A percentile compares a stretch with the other conserved stretches of the same genome.
These are phyloP conservation scores for Drosophila algonquin DNA, from an alignment of 2,888 invertebrate genomes.

Conservation along the genomic window DNA sequence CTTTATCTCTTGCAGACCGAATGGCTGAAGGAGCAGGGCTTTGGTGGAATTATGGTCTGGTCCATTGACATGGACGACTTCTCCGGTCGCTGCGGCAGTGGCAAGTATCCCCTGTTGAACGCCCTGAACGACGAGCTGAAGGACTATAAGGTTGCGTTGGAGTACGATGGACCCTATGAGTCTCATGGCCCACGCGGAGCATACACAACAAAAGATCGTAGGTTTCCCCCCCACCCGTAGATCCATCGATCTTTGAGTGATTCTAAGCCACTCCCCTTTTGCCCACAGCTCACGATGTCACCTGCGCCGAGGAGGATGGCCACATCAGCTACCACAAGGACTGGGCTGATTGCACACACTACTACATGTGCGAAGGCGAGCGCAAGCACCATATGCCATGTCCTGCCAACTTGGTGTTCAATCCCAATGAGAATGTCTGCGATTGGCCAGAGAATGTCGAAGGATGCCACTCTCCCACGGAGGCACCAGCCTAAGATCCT, in stretches of 20 bases:
- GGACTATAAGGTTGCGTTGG: constrained; percentile 91
- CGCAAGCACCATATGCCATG: constrained; percentile 98
- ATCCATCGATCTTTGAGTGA: neutral
- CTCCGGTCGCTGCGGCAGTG: constrained; percentile 93
- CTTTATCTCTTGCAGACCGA: constrained; percentile 87
- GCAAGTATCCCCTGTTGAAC: constrained; percentile 94
- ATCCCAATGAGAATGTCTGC: constrained; percentile 95
- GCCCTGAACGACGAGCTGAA: constrained; percentile 94
- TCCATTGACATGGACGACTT: constrained; percentile 98
- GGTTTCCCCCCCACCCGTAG: constrained; percentile 83
- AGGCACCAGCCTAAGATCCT: constrained; percentile 85
- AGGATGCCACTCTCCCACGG: constrained; percentile 90
- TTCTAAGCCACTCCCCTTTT: neutral
- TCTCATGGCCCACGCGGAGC: constrained; percentile 88
- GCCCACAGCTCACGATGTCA: constrained; percentile 91
- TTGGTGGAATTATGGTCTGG: constrained; percentile 98
- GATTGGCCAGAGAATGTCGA: constrained; percentile 98
- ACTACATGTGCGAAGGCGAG: constrained; percentile 98
- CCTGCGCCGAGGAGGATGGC: constrained; percentile 96
- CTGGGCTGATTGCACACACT: constrained; percentile 95
- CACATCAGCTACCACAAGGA: constrained; percentile 97
- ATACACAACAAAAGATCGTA: constrained; percentile 95
- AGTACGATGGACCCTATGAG: constrained; percentile 95
- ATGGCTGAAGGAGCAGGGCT: constrained; percentile 96
- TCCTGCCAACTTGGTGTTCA: constrained; percentile 95